Evolutionary conservation across 2,797 vertebrate genomes (phyloP), one percentile per base, ranked within the genome.

Genomic region (Arrhamphus sclerolepis): DNA sequence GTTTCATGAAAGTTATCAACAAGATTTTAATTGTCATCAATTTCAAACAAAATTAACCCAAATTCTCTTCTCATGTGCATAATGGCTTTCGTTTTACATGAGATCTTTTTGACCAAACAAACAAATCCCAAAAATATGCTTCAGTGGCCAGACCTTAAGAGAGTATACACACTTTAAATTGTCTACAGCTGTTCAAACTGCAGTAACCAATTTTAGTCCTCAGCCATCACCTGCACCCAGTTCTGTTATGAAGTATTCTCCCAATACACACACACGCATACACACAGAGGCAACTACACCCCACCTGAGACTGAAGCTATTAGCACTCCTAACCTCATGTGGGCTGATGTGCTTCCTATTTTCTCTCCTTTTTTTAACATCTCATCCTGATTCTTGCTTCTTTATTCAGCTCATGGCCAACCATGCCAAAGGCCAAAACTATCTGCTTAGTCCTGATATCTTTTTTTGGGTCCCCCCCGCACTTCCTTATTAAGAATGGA

Each of bases 161-260:
- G 41, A 13, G 53, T 26, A 5, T 40, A 16, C 6, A 48, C 29
- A 53, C 62, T 69, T 52, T 50, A 69, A 77, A 59, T 21, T 21
- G 58, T 68, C 62, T 67, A 10, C 55, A 79, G 81, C 78, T 74
- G 52, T 47, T 76, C 28, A 75, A 78, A 72, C 57, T 57, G 46
- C 18, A 17, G 49, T 49, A 29, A 69, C 55, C 56, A 66, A 57
- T 72, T 78, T 51, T 13, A 74, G 75, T 70, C 31, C 26, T 87
- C 81, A 82, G 69, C 21, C 69, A 48, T 89, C 82, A 87, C 62
- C 81, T 66, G 72, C 82, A 85, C 86, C 86, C 78, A 88, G 77
- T 77, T 89, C 86, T 88, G 87, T 87, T 85, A 89, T 41, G 14
- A 70, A 72, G 44, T 29, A 41, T 34, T 2, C 61, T n/a, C 61